Evolutionary conservation across 1,140 invertebrate genomes (phyloP), one percentile per base, ranked within the genome.

Genomic region (Eumaeus atala): DNA sequence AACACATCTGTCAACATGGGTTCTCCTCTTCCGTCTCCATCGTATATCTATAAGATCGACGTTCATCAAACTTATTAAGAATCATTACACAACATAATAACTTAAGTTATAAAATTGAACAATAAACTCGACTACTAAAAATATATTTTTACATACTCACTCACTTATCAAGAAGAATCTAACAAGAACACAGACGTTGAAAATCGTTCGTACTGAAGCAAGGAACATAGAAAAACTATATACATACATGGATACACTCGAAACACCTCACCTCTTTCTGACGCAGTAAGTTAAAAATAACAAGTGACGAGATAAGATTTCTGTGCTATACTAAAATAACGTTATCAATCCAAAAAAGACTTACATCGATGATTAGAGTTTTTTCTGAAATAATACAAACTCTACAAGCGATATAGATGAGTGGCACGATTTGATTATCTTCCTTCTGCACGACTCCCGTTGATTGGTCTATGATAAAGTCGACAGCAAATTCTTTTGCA

Each of bases 371-470:
- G 9, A 61, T 75, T 5, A 87, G 56, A n/a, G 62, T 28, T 59
- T 73, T 78, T 5, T 76, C 59, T 16, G 52, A 35, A 53, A 84
- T 75, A 12, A 85, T 70, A 40, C 75, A 77, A 48, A 87, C 84
- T 69, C 62, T 67, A 53, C 75, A 78, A 9, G 84, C 84, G 21
- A 84, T 81, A 47, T 84, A 87, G 0, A 77, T 81, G 7, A 87
- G 66, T 5, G 77, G 72, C 6, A 87, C 81, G 1, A 84, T 78
- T 72, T 84, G 66, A 59, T 84, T 84, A 12, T 85, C 82, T 56
- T 78, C 44, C 56, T 80, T 66, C 10, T 63, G 51, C 11, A 87
- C 72, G n/a, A 77, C 72, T 1, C 81, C 81, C 2, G 68, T 69
- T 3, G 72, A 71, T 18, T 73, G 59, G 8, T 74, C 54, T 59